Base-by-base conservation (phyloP, 2,797 vertebrate genomes). In the Hylomyscus alleni region DNA sequence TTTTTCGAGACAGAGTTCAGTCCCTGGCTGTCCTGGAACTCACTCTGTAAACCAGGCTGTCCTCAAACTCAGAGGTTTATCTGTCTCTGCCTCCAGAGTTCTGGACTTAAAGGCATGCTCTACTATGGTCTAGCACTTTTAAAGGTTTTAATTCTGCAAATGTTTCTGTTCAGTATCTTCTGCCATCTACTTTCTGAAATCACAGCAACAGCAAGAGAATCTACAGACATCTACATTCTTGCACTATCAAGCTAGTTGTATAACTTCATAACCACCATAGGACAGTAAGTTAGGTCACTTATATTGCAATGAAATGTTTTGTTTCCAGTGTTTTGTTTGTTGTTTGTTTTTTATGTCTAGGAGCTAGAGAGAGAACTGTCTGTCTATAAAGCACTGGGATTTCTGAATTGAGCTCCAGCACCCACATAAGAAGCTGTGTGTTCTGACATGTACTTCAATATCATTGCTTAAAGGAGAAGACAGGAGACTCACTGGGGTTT, bases 291-390 rank as follows among this genome's bases (percentile, higher is more conserved):
- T 67, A 86, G 26, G 26, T 14, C 34, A 75, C 4, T 62, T 31
- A 34, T 40, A 83, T 67, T 47, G 91, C 7, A 96, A 82, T 67
- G 9, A 22, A 94, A 89, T 85, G 5, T 65, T 80, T 88, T 93
- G 10, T 77, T 95, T 89, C 52, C 29, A 77, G 50, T 19, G 80
- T 58, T 73, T 82, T 37, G 37, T 26, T 62, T 62, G 6, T n/a
- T 69, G 19, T 56, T 95, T 91, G 52, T 52, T 50, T 8, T 62
- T 44, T 47, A 50, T 67, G 29, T 69, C 40, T 52, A 50, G 34
- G 47, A 72, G 2, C 34, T 69, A 22, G 34, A 26, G 13, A 37
- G 22, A 87, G 17, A 54, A 69, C 14, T 37, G 34, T 72, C 7
- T n/a, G 20, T 72, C 7, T n/a, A 12, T 37, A 50, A 50, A 9